These are phyloP conservation scores for Rhynchotus rufescens DNA, from an alignment of 2,797 vertebrate species.

Conservation along the genomic window DNA sequence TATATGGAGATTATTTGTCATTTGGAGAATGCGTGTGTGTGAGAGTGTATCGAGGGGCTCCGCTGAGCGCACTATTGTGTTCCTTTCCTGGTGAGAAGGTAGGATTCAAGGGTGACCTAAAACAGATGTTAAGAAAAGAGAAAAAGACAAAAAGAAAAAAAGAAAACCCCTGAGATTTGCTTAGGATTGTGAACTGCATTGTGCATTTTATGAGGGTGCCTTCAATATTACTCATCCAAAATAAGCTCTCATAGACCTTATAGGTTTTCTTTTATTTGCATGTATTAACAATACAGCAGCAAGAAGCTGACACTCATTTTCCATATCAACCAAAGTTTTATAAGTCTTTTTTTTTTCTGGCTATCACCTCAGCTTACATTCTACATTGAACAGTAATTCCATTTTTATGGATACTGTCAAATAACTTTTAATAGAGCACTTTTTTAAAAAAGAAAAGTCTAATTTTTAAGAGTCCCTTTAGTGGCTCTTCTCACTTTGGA, in stretches of 20 bases:
- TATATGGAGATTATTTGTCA: slow-evolving; percentile 37
- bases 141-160: background rate
- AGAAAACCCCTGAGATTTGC: slow-evolving; percentile 3
- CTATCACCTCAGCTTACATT: slow-evolving; percentile 25
- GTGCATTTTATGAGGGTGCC: slow-evolving; percentile 30
- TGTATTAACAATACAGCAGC: background rate
- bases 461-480: background rate
- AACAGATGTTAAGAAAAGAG: slow-evolving; percentile 51
- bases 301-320: slow-evolving; percentile 32
- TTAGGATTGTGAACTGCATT: slow-evolving; percentile 28
- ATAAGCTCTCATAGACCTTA: slow-evolving; percentile 3
- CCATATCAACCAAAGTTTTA: slow-evolving; percentile 21
- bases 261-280: slow-evolving; percentile 10
- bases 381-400: slow-evolving; percentile 31
- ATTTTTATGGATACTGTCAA: slow-evolving; percentile 40
- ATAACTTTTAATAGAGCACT: slow-evolving; percentile 6
- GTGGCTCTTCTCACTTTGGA: background rate
- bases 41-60: background rate
- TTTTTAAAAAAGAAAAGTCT: background rate
- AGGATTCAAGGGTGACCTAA: slow-evolving; percentile 63
- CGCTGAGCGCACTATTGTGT: slow-evolving; percentile 2
- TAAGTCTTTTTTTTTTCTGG: background rate
- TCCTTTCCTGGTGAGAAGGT: slow-evolving; percentile 50
- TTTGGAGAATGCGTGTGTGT: slow-evolving; percentile 7
- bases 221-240: slow-evolving; percentile 56